Base-by-base conservation (phyloP, 2,888 invertebrate species). In the Apotomis capreana region DNA sequence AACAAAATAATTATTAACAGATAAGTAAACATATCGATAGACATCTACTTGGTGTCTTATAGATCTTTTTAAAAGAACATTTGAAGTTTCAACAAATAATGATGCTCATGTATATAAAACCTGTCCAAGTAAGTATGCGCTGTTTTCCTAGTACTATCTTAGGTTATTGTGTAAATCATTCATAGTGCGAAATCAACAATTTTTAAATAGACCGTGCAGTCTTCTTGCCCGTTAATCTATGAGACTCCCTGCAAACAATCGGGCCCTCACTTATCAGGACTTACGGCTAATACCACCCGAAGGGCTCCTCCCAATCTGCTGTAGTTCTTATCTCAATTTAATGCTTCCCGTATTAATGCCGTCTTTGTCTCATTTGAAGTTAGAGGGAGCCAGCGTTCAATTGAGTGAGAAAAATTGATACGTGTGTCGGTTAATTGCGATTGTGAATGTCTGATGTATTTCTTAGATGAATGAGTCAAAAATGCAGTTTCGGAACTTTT, bases 341-440 rank as follows among this genome's bases (percentile, higher is more conserved):
- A 92, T 93, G 92, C 91, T 87, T 90, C 90, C 90, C 89, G 90
- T 90, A 91, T 91, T 92, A 91, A 91, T 92, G 87, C 92, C 88
- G 91, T 86, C 87, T 92, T 92, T 91, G 92, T 91, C 91, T 91
- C 92, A 91, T 92, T 92, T 89, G 84, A 85, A 87, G 85, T 85
- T 87, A 81, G 85, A 84, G 83, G 80, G 78, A 83, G 84, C 84
- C 81, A 87, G 87, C 91, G 91, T 87, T 89, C 84, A 90, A 91
- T 91, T 87, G 89, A 87, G 84, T 82, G 87, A 86, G 86, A 91
- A 89, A 89, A 92, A 90, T 87, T 84, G 84, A 90, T 89, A 83
- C 65, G 55, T 55, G 65, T 55, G 55, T 12, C 55, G 37, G 9
- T 15, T 55, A 15, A 12, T 36, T 36, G 46, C n/a, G 72, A 76